Conservation (phyloP, 2,888 invertebrate genomes). For the Chymomyza amoena region DNA sequence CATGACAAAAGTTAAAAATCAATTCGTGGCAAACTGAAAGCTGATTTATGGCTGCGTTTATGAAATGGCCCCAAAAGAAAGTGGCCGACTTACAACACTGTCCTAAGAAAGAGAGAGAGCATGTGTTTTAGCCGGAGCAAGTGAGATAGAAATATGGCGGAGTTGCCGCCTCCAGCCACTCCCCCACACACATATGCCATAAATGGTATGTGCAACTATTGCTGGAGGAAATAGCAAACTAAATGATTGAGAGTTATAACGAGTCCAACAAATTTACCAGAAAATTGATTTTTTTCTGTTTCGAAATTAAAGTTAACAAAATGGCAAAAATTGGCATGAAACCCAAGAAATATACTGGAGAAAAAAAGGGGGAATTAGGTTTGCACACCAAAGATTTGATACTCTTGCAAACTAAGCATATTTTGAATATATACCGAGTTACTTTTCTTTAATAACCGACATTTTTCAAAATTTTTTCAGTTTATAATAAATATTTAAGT, state of each 20-base stretch:
- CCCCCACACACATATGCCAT: neutral
- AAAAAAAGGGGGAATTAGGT: neutral
- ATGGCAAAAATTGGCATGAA: constrained; percentile 2
- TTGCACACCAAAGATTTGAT: too few relatives aligned
- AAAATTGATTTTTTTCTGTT: constrained; percentile 75
- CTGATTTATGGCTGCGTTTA: constrained; percentile 74
- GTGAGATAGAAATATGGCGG: neutral
- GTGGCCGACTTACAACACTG: constrained; percentile 9
- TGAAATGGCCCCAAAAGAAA: constrained; percentile 57
- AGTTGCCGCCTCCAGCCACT: neutral
- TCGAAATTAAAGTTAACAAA: constrained; percentile 56
- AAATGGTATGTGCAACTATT: neutral
- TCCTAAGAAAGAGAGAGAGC: too few relatives aligned
- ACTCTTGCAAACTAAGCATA: too few relatives aligned
- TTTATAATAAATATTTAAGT: too few relatives aligned
- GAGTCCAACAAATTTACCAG: constrained; percentile 76
- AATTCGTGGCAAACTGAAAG: constrained; percentile 71
- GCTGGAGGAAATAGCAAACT: constrained; percentile 70
- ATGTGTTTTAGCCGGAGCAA: neutral
- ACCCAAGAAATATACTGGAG: neutral
- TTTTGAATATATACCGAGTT: too few relatives aligned
- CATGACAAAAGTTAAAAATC: constrained; percentile 70
- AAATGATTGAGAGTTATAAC: constrained; percentile 78
- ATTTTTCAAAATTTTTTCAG: too few relatives aligned
- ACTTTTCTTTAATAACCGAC: too few relatives aligned